phyloP scores from a whole-genome alignment of 2,797 vertebrate species.

The Spea hammondii region DNA sequence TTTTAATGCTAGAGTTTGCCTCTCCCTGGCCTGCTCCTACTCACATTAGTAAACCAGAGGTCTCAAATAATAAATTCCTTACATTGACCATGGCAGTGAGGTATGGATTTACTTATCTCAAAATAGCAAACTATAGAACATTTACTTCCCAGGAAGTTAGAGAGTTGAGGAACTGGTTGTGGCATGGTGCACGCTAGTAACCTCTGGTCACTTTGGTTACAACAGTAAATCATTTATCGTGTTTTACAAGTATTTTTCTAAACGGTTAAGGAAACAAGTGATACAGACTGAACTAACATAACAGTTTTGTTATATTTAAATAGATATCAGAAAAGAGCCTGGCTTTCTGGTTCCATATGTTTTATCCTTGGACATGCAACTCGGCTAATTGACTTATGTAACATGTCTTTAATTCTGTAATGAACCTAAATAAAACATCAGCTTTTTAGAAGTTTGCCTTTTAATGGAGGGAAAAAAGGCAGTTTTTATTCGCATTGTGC shows the following conservation, averaged over 20 bases:
- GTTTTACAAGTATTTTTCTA: constrained; percentile 47
- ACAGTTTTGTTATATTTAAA: constrained; percentile 43
- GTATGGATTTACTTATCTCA: no score
- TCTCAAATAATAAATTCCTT: no score
- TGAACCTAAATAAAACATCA: constrained; percentile 52
- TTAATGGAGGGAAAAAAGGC: constrained; percentile 33
- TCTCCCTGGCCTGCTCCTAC: no score
- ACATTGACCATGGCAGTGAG: not conserved
- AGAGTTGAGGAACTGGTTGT: constrained; percentile 15
- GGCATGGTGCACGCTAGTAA: constrained; percentile 23
- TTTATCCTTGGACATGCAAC: constrained; percentile 43
- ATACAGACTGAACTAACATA: constrained; percentile 49
- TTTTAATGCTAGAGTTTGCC: no score
- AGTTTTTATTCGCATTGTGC: constrained; percentile 22
- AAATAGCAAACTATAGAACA: no score
- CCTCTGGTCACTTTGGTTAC: constrained; percentile 21
- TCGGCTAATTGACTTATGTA: constrained; percentile 48
- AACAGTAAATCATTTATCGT: constrained; percentile 23
- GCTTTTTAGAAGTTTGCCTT: constrained; percentile 45
- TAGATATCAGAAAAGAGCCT: constrained; percentile 33
- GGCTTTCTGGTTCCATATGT: constrained; percentile 14
- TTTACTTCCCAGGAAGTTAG: not conserved
- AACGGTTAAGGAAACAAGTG: constrained; percentile 51
- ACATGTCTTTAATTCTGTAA: constrained; percentile 46
- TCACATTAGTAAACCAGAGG: no score